These are phyloP conservation scores for Sciurus niger DNA, from an alignment of 2,113 vertebrate species.

Conservation along the genomic window DNA sequence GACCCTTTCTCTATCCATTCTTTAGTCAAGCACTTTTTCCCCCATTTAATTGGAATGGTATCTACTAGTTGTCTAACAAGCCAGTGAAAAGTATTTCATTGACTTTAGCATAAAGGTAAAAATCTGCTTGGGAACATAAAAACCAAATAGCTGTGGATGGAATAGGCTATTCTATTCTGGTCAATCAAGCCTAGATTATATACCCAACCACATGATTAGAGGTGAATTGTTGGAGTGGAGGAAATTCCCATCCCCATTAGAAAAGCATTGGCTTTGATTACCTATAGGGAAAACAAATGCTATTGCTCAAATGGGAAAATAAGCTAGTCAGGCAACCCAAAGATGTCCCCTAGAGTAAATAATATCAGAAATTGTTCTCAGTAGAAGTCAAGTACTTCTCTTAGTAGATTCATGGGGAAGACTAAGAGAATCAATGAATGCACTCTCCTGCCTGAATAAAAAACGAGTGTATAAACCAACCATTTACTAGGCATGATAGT, in stretches of 20 bases:
- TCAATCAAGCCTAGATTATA: neutral
- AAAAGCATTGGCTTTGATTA: neutral
- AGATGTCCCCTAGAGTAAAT: neutral
- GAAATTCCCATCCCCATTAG: neutral
- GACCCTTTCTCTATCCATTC: neutral
- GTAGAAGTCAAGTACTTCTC: neutral
- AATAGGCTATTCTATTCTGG: neutral
- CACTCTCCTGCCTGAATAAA: neutral
- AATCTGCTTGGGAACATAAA: neutral
- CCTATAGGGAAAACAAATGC: neutral
- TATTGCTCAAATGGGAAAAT: neutral
- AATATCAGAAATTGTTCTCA: neutral
- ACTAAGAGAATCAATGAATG: neutral
- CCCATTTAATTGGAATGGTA: neutral
- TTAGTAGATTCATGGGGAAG: neutral
- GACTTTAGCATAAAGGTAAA: conserved; percentile 22
- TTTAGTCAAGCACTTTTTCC: neutral
- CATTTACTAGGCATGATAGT: neutral
- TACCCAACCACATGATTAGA: neutral
- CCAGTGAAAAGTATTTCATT: neutral
- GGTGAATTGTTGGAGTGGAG: neutral
- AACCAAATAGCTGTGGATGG: neutral
- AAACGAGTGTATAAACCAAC: neutral
- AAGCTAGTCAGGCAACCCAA: neutral
- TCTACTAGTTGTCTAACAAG: neutral